Percentiles rank a stretch among this genome's conserved stretches.
Evolutionary conservation across 2,888 invertebrate genomes (phyloP).

Genomic region (Caenorhabditis panamensis): DNA sequence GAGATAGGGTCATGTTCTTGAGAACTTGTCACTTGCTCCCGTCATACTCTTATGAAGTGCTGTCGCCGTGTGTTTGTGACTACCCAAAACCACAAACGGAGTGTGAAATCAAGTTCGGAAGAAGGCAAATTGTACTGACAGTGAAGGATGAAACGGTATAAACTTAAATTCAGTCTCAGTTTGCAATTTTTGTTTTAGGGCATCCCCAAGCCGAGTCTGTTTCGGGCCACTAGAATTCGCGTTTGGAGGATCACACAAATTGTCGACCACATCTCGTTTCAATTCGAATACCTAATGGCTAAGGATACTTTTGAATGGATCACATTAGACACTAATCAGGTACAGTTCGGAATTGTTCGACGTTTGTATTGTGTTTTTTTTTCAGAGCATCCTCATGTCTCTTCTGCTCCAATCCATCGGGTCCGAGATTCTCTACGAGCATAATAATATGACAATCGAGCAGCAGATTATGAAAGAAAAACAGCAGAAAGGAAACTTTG

Average conservation of each 20-base stretch:
- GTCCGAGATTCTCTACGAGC: conserved; percentile 87
- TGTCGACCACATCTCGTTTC: conserved; percentile 68
- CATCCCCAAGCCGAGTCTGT: conserved; percentile 84
- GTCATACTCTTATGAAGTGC: conserved; percentile 92
- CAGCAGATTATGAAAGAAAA: conserved; percentile 57
- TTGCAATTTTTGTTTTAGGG: conserved; percentile 28
- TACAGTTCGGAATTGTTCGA: too few species aligned
- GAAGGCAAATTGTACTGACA: conserved; percentile 73
- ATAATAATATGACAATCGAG: conserved; percentile 78
- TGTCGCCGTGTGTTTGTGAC: conserved; percentile 83
- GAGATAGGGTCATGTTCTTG: conserved; percentile 85
- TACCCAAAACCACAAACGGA: conserved; percentile 68
- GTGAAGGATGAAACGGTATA: conserved; percentile 48
- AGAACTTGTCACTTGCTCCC: conserved; percentile 89
- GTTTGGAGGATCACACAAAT: conserved; percentile 90
- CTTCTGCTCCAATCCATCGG: conserved; percentile 94
- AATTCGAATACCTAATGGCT: conserved; percentile 76
- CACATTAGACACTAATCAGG: conserved; percentile 85
- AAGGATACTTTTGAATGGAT: conserved; percentile 89
- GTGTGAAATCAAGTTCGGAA: conserved; percentile 89
- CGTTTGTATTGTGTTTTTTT: too few species aligned
- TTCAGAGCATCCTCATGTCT: conserved; percentile 92
- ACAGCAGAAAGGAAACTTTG: conserved; percentile 42
- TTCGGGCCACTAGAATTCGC: conserved; percentile 95
- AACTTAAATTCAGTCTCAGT: background rate